Evolutionary conservation across 2,888 invertebrate genomes (phyloP).

Genomic region (Napeogenes sylphis): DNA sequence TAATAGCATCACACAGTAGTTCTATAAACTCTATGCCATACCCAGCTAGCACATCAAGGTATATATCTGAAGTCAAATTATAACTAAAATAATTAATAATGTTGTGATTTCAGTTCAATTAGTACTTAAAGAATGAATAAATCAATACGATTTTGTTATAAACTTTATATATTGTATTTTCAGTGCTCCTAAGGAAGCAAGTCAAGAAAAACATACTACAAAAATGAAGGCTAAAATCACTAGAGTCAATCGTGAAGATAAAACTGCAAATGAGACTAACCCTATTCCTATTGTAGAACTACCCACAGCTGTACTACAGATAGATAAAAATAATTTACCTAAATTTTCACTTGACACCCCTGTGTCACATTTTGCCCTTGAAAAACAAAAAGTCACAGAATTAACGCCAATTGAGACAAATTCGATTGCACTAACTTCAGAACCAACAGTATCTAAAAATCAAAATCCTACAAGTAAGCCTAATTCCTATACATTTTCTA

Average conservation of each 20-base stretch:
- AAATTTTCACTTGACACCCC: conserved; percentile 46
- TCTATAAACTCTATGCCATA: conserved; percentile 48
- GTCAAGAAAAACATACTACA: conserved; percentile 41
- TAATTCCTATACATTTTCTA: conserved; percentile 50
- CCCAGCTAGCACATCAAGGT: conserved; percentile 32
- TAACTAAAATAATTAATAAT: not conserved
- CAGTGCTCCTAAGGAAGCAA: conserved; percentile 25
- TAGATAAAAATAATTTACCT: conserved; percentile 56
- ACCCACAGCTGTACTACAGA: conserved; percentile 50
- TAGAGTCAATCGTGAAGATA: conserved; percentile 40
- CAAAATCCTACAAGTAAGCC: not conserved
- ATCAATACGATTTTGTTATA: not conserved
- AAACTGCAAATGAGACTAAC: conserved; percentile 31
- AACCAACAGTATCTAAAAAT: conserved; percentile 11
- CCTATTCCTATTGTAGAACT: conserved; percentile 42
- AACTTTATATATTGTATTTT: too few relatives aligned
- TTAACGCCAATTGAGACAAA: conserved; percentile 8
- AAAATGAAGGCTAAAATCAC: conserved; percentile 54
- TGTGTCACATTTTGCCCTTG: conserved; percentile 9
- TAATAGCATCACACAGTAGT: conserved; percentile 76
- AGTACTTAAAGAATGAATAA: too few relatives aligned
- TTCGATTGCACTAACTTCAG: not conserved
- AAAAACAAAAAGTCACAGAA: conserved; percentile 17
- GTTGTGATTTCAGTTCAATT: too few relatives aligned
- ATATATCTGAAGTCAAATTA: not conserved